Percentiles rank a stretch among this genome's conserved stretches.
Conservation (phyloP, 2,797 vertebrate species). For the Decapterus maruadsi region DNA sequence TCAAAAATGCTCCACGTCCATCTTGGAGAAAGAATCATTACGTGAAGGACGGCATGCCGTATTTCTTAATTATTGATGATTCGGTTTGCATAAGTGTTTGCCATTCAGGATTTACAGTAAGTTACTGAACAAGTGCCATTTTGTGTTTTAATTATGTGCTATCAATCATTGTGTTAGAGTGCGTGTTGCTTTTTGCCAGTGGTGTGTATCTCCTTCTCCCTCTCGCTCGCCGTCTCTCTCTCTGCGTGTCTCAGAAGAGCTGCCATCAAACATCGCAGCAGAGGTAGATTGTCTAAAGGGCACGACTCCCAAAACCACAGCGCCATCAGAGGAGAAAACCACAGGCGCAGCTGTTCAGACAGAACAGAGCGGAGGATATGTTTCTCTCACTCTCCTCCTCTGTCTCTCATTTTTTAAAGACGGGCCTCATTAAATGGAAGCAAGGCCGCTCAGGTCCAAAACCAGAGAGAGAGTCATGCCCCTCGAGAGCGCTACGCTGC, state of each 20-base stretch:
- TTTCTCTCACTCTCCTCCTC: slow-evolving; percentile 68
- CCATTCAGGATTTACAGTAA: slow-evolving; percentile 34
- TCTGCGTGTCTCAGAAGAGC: slow-evolving; percentile 43
- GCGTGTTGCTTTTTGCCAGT: slow-evolving; percentile 31
- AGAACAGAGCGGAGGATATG: slow-evolving; percentile 66
- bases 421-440: slow-evolving; percentile 76
- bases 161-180: slow-evolving; percentile 49
- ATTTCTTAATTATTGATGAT: slow-evolving; percentile 58
- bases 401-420: slow-evolving; percentile 61
- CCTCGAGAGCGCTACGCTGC: slow-evolving; percentile 65
- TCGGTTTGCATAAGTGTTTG: slow-evolving; percentile 35
- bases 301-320: slow-evolving; percentile 75
- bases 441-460: slow-evolving; percentile 68
- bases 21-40: slow-evolving; percentile 25
- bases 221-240: slow-evolving; percentile 1
- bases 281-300: slow-evolving; percentile 74
- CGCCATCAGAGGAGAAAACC: slow-evolving; percentile 75
- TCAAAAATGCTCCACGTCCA: slow-evolving; percentile 38
- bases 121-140: slow-evolving; percentile 51
- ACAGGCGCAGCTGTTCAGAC: slow-evolving; percentile 81
- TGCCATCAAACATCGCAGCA: slow-evolving; percentile 69
- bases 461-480: slow-evolving; percentile 72
- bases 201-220: not conserved
- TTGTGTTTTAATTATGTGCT: slow-evolving; percentile 42
- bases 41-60: slow-evolving; percentile 18